Conservation (phyloP, 2,888 invertebrate genomes). For the Anthophora plumipes region DNA sequence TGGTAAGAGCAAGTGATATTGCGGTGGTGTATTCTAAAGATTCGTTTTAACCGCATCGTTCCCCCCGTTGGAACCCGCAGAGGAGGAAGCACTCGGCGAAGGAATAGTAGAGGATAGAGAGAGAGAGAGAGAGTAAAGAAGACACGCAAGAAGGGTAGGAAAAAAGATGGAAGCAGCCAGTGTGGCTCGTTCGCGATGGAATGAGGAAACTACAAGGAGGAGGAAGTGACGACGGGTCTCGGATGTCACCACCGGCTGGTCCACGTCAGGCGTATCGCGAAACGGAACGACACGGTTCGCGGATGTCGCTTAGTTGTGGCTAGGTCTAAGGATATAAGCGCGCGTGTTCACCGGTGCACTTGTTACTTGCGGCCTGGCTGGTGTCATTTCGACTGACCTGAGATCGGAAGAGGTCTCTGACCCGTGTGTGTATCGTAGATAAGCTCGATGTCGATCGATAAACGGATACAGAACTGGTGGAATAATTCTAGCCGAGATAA, state of each 20-base stretch:
- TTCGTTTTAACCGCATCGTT: conserved; percentile 27
- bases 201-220: conserved; percentile 74
- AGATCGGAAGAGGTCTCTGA: conserved; percentile 22
- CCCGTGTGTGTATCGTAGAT: background rate
- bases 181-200: conserved; percentile 60
- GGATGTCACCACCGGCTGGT: conserved; percentile 76
- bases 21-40: conserved; percentile 32
- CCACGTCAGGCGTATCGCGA: conserved; percentile 72
- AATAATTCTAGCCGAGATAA: background rate
- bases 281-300: conserved; percentile 78
- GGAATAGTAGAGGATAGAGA: background rate
- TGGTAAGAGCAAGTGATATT: background rate
- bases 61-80: background rate
- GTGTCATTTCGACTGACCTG: conserved; percentile 33
- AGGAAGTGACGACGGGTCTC: conserved; percentile 71
- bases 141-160: background rate
- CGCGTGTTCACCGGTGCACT: conserved; percentile 29
- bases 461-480: too few relatives aligned
- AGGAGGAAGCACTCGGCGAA: background rate
- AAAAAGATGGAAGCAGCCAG: background rate
- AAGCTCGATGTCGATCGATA: too few relatives aligned
- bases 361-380: conserved; percentile 10
- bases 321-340: conserved; percentile 49
- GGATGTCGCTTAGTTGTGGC: conserved; percentile 69
- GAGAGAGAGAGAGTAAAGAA: background rate